Conservation (phyloP, 2,113 vertebrate species). For the Psittacara wagleri region DNA sequence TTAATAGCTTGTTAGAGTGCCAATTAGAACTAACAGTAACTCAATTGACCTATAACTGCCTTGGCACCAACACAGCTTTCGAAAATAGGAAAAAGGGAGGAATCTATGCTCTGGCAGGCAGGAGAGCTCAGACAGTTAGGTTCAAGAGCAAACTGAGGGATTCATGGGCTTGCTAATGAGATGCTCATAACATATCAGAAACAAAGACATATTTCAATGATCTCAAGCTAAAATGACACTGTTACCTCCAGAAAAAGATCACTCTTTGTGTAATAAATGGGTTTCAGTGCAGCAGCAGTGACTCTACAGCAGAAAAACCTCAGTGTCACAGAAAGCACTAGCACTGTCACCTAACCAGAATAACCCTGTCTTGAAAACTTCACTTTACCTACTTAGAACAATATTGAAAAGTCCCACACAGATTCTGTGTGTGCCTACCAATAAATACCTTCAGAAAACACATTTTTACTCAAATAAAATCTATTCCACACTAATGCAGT, state of each 20-base stretch:
- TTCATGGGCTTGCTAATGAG: conserved; percentile 47
- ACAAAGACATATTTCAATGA: conserved; percentile 53
- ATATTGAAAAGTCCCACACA: not conserved
- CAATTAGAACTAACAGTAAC: conserved; percentile 69
- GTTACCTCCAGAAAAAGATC: conserved; percentile 53
- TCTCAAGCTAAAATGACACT: conserved; percentile 58
- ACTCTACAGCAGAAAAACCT: not conserved
- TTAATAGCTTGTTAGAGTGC: conserved; percentile 64
- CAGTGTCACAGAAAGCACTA: not conserved
- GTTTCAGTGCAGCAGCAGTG: conserved; percentile 33
- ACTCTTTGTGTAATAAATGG: conserved; percentile 41
- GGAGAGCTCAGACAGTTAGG: conserved; percentile 36
- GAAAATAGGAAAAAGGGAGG: conserved; percentile 34
- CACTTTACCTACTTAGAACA: not conserved
- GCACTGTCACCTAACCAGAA: conserved; percentile 6
- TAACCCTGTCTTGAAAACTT: not conserved
- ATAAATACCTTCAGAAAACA: not conserved
- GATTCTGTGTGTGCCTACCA: not conserved
- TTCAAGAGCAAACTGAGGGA: conserved; percentile 36
- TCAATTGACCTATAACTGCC: conserved; percentile 68
- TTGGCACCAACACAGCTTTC: conserved; percentile 55
- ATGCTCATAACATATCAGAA: conserved; percentile 54
- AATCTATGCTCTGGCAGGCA: conserved; percentile 35
- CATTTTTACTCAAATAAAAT: not conserved
- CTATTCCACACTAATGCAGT: not conserved